Evolutionary conservation across 2,797 vertebrate genomes (phyloP), one percentile per base, ranked within the genome.

Genomic region (Galago senegalensis): DNA sequence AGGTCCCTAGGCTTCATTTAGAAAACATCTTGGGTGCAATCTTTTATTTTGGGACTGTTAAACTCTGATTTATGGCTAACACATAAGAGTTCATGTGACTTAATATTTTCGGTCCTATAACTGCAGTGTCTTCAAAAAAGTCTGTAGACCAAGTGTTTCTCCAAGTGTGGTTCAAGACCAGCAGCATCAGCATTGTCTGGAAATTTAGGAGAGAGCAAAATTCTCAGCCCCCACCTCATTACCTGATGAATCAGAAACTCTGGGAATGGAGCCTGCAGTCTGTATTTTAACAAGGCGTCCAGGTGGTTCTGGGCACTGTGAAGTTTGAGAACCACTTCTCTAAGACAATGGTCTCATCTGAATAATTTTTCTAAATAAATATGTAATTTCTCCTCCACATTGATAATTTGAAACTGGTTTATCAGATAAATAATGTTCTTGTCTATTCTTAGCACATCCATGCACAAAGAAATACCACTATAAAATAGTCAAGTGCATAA

Each of bases 1-100:
- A 92, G n/a, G 53, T 92, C 46, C 56, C 58, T 85, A 87, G 77
- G n/a, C 40, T 95, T 96, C 53, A 69, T 67, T 90, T 95, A 89
- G 89, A 93, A 97, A 97, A 88, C 73, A 90, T 87, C 73, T 85
- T 79, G 90, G 16, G 82, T 87, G 20, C 34, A 86, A 82, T 93
- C 63, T 94, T 56, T 95, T 95, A 93, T 93, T 94, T 83, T 83
- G 37, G 56, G 61, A 94, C 20, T n/a, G 16, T 61, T 95, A 80
- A 90, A 80, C 31, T 87, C 77, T 94, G 80, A 92, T 95, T 96
- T 96, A 92, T 93, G 23, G 31, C 92, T 97, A 90, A 95, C 58
- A 92, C 37, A 27, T 49, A 92, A 95, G 46, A 85, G 70, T 87
- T 91, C 18, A 21, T 87, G 65, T 93, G 76, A 91, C 88, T 92